These are phyloP conservation scores for Operophtera brumata DNA, from an alignment of 2,888 invertebrate species.

Conservation along the genomic window DNA sequence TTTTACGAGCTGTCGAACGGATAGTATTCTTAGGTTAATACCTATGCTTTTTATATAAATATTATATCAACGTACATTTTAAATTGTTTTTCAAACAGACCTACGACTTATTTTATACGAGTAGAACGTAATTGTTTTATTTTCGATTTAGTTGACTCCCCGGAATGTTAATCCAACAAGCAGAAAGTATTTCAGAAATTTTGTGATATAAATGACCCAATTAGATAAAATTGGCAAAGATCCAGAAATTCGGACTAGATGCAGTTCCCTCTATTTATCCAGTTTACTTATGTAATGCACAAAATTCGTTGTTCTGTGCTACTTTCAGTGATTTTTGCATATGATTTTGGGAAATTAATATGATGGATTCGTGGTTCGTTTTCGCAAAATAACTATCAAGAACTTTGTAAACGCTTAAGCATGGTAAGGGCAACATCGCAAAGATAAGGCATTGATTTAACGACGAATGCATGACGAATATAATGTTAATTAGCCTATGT, in stretches of 20 bases:
- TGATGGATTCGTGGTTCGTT: slow-evolving; percentile 1
- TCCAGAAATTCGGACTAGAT: slow-evolving; percentile 53
- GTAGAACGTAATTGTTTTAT: slow-evolving; percentile 20
- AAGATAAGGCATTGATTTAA: slow-evolving; percentile 42
- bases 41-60: not conserved
- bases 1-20: not conserved
- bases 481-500: slow-evolving; percentile 41
- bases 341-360: slow-evolving; percentile 8
- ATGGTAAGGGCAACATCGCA: slow-evolving; percentile 41
- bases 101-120: not conserved
- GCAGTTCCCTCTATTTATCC: slow-evolving; percentile 51
- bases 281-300: slow-evolving; percentile 39
- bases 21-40: not conserved
- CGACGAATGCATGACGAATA: slow-evolving; percentile 14
- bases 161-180: slow-evolving; percentile 36
- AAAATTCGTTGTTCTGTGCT: slow-evolving; percentile 18
- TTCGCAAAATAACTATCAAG: slow-evolving; percentile 22
- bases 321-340: slow-evolving; percentile 13
- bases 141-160: slow-evolving; percentile 33
- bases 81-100: not conserved
- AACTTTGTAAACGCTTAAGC: slow-evolving; percentile 33
- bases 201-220: slow-evolving; percentile 61
- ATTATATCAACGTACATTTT: not conserved
- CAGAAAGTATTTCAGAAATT: slow-evolving; percentile 51
- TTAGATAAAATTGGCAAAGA: slow-evolving; percentile 59